Conservation (phyloP, 2,888 invertebrate species). For the Isoperla grammatica region DNA sequence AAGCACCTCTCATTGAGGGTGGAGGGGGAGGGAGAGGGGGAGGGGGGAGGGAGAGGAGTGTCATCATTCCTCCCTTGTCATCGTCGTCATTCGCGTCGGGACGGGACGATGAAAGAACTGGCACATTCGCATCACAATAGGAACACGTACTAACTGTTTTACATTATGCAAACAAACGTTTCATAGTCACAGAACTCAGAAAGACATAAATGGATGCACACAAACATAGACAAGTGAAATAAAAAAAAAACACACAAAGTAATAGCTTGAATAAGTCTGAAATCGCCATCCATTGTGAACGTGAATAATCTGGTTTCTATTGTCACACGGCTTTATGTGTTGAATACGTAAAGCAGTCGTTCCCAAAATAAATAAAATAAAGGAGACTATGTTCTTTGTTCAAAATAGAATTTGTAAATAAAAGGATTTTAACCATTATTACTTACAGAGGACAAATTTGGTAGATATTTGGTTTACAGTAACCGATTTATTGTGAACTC, state of each 20-base stretch:
- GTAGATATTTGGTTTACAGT: no score
- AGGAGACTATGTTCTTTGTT: no score
- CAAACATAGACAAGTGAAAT: slow-evolving; percentile 20
- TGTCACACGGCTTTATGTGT: no score
- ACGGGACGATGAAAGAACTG: background rate
- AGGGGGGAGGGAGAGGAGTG: background rate
- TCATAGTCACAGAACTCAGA: slow-evolving; percentile 16
- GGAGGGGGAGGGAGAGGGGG: background rate
- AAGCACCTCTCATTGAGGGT: no score
- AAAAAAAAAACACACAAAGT: slow-evolving; percentile 15
- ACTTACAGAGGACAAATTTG: no score
- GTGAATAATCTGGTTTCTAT: no score
- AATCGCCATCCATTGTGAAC: slow-evolving; percentile 4
- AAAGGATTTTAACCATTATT: no score
- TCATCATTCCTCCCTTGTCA: slow-evolving; percentile 5
- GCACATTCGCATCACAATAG: slow-evolving; percentile 27
- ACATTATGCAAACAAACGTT: slow-evolving; percentile 31
- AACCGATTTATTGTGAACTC: no score
- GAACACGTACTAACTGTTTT: slow-evolving; percentile 29
- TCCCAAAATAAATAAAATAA: no score
- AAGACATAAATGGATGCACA: slow-evolving; percentile 20
- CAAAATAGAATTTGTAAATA: no score
- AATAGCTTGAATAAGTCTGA: slow-evolving; percentile 1
- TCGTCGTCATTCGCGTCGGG: slow-evolving; percentile 4
- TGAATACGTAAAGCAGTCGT: no score